Base-by-base conservation (phyloP, 2,113 vertebrate species). In the Tapirus terrestris region DNA sequence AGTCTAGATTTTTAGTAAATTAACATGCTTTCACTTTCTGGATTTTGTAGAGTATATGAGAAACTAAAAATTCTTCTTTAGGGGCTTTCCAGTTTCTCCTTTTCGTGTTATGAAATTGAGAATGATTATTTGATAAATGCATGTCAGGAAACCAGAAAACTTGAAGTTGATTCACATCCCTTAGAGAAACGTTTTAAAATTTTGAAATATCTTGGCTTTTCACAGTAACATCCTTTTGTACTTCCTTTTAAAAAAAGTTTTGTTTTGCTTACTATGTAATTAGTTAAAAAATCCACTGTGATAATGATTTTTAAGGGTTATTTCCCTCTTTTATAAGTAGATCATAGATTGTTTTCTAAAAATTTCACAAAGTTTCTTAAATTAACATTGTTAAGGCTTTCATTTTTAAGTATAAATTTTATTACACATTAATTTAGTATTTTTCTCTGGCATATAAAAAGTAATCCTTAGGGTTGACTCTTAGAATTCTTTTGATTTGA, bases 381-480 rank as follows among this genome's bases (percentile, higher is more conserved):
- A 61, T 81, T 67, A 92, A 83, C 31, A 61, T 79, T 85, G 6
- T 73, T 82, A 87, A 88, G 14, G 4, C 5, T 88, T 93, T 58
- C 8, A 45, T 94, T 45, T 90, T 92, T 91, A 93, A 91, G 9
- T 84, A 1, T 84, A 53, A 51, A 51, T 77, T 89, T 80, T 89
- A 84, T 65, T 79, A 11, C 6, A 65, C 48, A 12, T 56, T 88
- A 92, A 76, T 84, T 87, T 79, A 58, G 17, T 73, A 58, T 85
- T 87, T 95, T 98, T 79, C 58, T 95, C 36, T 96, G 60, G 23
- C 45, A 75, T 88, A 72, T 67, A n/a, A 85, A 95, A 91, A 31
- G 6, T 81, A 84, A 91, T 93, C 36, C 27, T 86, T 96, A 39
- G 31, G 2, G 9, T 84, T 91, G 33, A 67, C 39, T 94, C 27